Evolutionary conservation across 2,797 vertebrate species (phyloP).

Genomic region (Poeciliopsis infans): DNA sequence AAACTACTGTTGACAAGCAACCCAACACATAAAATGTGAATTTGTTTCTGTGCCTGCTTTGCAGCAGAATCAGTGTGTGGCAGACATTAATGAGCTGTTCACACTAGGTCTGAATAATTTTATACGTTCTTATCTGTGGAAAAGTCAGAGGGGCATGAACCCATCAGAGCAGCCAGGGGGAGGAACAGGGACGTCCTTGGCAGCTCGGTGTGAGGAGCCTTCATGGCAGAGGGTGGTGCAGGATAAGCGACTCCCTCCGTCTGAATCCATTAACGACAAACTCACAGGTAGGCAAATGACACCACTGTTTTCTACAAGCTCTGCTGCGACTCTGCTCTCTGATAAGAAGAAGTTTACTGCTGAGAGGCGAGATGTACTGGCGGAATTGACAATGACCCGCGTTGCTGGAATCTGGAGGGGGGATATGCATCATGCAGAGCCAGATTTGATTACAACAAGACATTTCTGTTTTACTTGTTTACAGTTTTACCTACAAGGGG

Average conservation of each 20-base stretch:
- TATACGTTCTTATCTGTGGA: conserved; percentile 64
- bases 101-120: conserved; percentile 60
- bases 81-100: conserved; percentile 62
- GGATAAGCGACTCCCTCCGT: conserved; percentile 38
- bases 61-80: conserved; percentile 20
- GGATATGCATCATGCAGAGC: conserved; percentile 11
- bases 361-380: conserved; percentile 39
- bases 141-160: conserved; percentile 56
- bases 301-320: conserved; percentile 38
- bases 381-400: conserved; percentile 39
- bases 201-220: conserved; percentile 71
- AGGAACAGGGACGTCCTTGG: conserved; percentile 64
- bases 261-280: conserved; percentile 57
- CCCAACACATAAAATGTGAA: conserved; percentile 10
- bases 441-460: conserved; percentile 22
- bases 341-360: conserved; percentile 58
- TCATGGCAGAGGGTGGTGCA: conserved; percentile 53
- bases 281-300: conserved; percentile 48
- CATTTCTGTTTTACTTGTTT: conserved; percentile 24
- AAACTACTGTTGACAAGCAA: background rate
- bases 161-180: conserved; percentile 50
- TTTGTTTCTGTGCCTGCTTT: conserved; percentile 18
- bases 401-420: conserved; percentile 22
- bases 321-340: conserved; percentile 40
- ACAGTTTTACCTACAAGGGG: conserved; percentile 3